Base-by-base conservation (phyloP, 2,113 vertebrate genomes). In the Lepus timidus region DNA sequence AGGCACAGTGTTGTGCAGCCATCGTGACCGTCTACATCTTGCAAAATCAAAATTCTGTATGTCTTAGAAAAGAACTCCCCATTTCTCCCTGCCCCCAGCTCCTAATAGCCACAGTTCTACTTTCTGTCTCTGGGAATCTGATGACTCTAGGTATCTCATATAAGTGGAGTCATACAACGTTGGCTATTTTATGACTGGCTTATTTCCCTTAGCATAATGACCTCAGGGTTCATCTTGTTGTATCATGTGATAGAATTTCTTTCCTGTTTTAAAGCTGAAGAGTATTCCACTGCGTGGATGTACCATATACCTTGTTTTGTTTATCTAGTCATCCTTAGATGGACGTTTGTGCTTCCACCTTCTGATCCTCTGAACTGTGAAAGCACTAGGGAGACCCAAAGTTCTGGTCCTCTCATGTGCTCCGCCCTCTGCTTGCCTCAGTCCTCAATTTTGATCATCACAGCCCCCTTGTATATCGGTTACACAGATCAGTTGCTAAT, bases 261-360 rank as follows among this genome's bases (percentile, higher is more conserved):
- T 95, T 88, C 25, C 84, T 91, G 44, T 61, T 91, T 36, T 44
- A 95, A 85, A 49, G 55, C 62, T 85, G 36, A 76, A 44, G 82
- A 78, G 29, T 62, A 91, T 51, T 86, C 39, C 2, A 33, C 19
- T 39, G 11, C 11, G 64, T 51, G 75, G 14, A 16, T 61, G 5
- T 22, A 61, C 27, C 5, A 79, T 14, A 27, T 44, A 44, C 44
- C 44, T 44, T 44, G 44, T 79, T 96, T 83, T 83, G 39, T 29
- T 90, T 94, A 58, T n/a, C 36, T 23, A 90, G 11, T 29, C 68
- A 58, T 74, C 31, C 4, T n/a, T 11, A 5, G 5, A 10, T 75
- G 68, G 51, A 76, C 13, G 25, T 39, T 36, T 62, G 19, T 86
- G 23, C n/a, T 82, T 74, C 49, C 27, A 39, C 39, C 64, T 89